These are phyloP conservation scores for Smutsia gigantea DNA, from an alignment of 2,797 vertebrate species.

Conservation along the genomic window DNA sequence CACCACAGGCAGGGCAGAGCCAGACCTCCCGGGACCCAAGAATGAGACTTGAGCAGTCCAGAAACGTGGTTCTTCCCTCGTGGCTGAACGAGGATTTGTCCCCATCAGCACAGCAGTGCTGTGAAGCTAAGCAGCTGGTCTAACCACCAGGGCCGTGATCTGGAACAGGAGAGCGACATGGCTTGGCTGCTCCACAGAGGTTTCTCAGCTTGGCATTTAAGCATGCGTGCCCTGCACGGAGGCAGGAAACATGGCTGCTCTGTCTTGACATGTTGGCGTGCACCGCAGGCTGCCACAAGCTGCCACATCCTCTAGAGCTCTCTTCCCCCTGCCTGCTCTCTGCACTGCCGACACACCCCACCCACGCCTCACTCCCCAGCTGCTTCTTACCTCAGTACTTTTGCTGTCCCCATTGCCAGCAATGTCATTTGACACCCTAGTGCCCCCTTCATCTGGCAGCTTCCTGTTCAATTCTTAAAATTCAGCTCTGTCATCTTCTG, in stretches of 20 bases:
- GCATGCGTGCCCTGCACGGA: fast-evolving
- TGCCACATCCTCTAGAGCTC: too few relatives aligned
- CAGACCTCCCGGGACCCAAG: neutral
- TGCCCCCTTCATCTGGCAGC: neutral
- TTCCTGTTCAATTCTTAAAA: neutral
- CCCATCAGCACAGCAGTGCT: neutral
- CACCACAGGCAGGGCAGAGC: neutral
- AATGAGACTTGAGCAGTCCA: neutral
- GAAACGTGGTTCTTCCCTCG: fast-evolving
- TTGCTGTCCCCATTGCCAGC: neutral
- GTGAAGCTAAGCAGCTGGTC: neutral
- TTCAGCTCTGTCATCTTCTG: neutral
- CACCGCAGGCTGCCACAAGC: too few relatives aligned
- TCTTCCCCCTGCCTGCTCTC: neutral
- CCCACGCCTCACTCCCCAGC: neutral
- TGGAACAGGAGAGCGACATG: fast-evolving
- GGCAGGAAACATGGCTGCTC: fast-evolving
- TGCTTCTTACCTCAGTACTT: neutral
- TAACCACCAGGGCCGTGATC: too few relatives aligned
- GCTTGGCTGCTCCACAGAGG: too few relatives aligned
- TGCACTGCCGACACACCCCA: neutral
- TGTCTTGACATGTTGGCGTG: neutral
- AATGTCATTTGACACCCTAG: neutral
- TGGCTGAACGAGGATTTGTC: neutral
- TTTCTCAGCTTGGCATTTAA: neutral